phyloP scores from a whole-genome alignment of 2,888 invertebrate genomes.

The Apodemia duryi region DNA sequence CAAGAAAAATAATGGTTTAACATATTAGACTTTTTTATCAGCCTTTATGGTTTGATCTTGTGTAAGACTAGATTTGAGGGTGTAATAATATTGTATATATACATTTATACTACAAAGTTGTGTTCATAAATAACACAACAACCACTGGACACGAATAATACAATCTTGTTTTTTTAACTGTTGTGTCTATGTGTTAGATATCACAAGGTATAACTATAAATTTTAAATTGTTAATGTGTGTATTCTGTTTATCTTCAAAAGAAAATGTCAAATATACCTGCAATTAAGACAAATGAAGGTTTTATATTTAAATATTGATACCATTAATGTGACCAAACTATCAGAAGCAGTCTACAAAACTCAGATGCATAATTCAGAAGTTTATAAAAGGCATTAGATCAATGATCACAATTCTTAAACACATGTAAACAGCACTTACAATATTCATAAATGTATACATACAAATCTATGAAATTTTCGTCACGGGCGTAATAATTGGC shows the following conservation, averaged over 20 bases:
- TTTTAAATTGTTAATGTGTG: background rate
- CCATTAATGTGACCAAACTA: background rate
- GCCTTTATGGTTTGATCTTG: too few species aligned
- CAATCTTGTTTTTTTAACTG: too few species aligned
- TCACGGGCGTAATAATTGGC: conserved; percentile 72
- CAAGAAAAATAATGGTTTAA: too few species aligned
- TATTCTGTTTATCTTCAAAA: background rate
- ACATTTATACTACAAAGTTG: too few species aligned
- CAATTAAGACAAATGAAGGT: background rate
- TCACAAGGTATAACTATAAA: too few species aligned
- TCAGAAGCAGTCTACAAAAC: background rate
- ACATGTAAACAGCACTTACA: conserved; percentile 43
- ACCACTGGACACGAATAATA: too few species aligned
- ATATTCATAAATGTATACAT: conserved; percentile 57
- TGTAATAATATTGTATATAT: too few species aligned
- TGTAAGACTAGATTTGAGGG: too few species aligned
- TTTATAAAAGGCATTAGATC: conserved; percentile 20
- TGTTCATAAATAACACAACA: too few species aligned
- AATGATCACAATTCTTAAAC: conserved; percentile 37
- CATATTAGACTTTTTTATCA: too few species aligned
- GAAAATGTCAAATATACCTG: background rate
- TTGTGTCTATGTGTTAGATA: too few species aligned
- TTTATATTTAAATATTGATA: background rate
- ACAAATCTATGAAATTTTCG: conserved; percentile 59
- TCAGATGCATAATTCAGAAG: conserved; percentile 4